Evolutionary conservation across 1,140 invertebrate species (phyloP).

Genomic region (Potamilus streckersoni): DNA sequence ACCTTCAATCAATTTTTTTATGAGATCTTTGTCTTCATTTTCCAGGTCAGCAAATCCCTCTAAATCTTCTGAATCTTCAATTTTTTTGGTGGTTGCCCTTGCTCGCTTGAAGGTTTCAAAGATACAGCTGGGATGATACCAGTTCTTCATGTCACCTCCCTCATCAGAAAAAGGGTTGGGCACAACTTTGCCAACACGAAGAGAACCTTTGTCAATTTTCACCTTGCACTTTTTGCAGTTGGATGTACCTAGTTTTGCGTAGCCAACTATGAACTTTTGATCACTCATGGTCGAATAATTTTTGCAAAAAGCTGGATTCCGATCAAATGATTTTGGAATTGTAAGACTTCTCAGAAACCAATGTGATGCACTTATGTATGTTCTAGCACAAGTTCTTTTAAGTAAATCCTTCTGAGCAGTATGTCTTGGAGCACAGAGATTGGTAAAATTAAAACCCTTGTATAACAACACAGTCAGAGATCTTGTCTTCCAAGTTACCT

Average conservation of each 20-base stretch:
- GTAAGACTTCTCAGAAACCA: no score
- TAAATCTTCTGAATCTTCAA: conserved; percentile 83
- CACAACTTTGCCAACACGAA: conserved; percentile 80
- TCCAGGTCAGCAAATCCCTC: conserved; percentile 79
- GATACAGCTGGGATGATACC: conserved; percentile 84
- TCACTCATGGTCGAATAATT: conserved; percentile 49
- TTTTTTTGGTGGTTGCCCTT: conserved; percentile 82
- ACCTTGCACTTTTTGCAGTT: conserved; percentile 90
- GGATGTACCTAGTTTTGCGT: conserved; percentile 83
- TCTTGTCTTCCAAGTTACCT: no score
- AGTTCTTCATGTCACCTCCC: conserved; percentile 87
- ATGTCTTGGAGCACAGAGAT: no score
- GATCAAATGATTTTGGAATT: no score
- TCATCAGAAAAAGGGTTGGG: conserved; percentile 80
- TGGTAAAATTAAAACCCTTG: no score
- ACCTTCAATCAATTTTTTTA: conserved; percentile 72
- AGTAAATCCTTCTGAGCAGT: no score
- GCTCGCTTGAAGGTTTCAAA: conserved; percentile 85
- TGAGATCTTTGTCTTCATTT: conserved; percentile 76
- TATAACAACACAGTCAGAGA: no score
- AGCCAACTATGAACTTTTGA: conserved; percentile 73
- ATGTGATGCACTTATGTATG: no score
- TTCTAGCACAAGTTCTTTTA: no score
- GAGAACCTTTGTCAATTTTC: conserved; percentile 78
- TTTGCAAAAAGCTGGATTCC: no score